Base-by-base conservation (phyloP, 2,888 invertebrate species). In the Dromius quadrimaculatus region DNA sequence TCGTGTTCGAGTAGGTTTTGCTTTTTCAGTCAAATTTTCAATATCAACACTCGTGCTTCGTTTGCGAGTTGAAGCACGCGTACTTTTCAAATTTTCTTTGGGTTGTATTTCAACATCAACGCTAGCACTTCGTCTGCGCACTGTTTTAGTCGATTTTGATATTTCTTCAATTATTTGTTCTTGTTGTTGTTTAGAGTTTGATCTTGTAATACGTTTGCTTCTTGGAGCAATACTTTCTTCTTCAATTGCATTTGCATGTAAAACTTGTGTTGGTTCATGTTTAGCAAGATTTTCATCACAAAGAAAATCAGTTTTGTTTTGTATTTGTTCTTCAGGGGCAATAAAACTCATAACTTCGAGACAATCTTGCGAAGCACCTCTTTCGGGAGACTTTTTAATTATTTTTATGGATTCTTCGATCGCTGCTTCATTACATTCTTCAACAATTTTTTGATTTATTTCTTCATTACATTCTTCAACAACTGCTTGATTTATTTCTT, bases 11-110 rank as follows among this genome's bases (percentile, higher is more conserved):
- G 71, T 57, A 11, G 71, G 57, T n/a, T 32, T 45, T 13, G 64
- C 9, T 5, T 68, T 32, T 45, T 43, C 34, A 19, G n/a, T n/a
- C n/a, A n/a, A n/a, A 22, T 34, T 8, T 22, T 63, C 47, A 22
- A 71, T 34, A 68, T 73, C 71, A 6, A 71, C 64, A 57, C 72
- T 72, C 17, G 43, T 43, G 23, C 43, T 69, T 38, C 71, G 41
- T 50, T n/a, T 57, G 23, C 64, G 28, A 17, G 38, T 23, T 11
- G n/a, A 38, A 8, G 45, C 9, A 47, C 43, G 9, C 6, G 6
- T 32, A 63, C 54, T n/a, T n/a, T n/a, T n/a, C n/a, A n/a, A n/a
- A 9, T 23, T 36, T 11, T 66, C 9, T 3, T 65, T 41, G 43
- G 43, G 19, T 19, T 66, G 19, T 8, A 38, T 20, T 3, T 38